Conservation (phyloP, 2,888 invertebrate species). For the Morpho deidamia region DNA sequence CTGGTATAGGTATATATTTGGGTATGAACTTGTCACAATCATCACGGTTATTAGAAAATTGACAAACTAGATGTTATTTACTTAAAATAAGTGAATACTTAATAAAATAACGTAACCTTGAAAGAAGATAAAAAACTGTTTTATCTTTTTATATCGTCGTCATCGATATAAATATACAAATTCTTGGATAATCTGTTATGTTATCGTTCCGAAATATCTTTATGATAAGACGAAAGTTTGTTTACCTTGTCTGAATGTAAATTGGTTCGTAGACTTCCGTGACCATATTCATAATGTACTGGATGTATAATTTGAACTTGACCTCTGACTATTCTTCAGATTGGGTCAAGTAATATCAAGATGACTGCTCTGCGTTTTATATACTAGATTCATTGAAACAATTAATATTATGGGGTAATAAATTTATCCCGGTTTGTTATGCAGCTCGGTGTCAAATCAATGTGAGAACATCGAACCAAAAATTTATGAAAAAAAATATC, state of each 20-base stretch:
- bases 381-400: slow-evolving; percentile 37
- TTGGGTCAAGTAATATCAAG: slow-evolving; percentile 48
- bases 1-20: too few species aligned
- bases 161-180: slow-evolving; percentile 8
- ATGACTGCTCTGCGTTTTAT: slow-evolving; percentile 34
- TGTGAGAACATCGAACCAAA: neutral
- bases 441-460: slow-evolving; percentile 8
- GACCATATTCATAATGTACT: neutral
- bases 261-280: slow-evolving; percentile 6
- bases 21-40: too few species aligned
- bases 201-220: slow-evolving; percentile 5
- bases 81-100: too few species aligned
- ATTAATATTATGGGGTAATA: slow-evolving; percentile 37
- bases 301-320: slow-evolving; percentile 53
- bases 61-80: too few species aligned
- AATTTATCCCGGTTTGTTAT: slow-evolving; percentile 16
- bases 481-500: neutral
- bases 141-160: slow-evolving; percentile 2
- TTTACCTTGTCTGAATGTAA: slow-evolving; percentile 5
- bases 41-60: too few species aligned
- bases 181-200: slow-evolving; percentile 4
- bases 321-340: slow-evolving; percentile 37
- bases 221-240: slow-evolving; percentile 5
- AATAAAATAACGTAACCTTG: too few species aligned
- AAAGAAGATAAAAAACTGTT: slow-evolving; percentile 1